Evolutionary conservation across 1,140 invertebrate genomes (phyloP), one percentile per base, ranked within the genome.

Genomic region (Drosophila truncata): DNA sequence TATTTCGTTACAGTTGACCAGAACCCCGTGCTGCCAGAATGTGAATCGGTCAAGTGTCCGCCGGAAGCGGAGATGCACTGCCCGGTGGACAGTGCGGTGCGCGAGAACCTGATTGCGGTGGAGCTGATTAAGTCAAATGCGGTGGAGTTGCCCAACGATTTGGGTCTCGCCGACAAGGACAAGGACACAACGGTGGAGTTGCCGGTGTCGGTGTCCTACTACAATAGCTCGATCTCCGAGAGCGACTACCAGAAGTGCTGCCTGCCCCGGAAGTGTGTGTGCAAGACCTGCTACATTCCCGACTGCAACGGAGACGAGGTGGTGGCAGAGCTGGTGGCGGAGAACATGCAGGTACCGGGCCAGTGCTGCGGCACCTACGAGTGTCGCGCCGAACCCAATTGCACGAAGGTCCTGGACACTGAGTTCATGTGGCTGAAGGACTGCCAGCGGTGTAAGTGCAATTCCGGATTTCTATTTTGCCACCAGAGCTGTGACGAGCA

Each of bases 251-350:
- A 74, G 3, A 67, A 78, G 58, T 92, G 91, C 54, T 92, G 91
- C 50, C 65, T 92, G 37, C 33, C 70, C 14, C 70, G 82, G 54
- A 92, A 92, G 55, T 92, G 91, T 41, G 37, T 91, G 37, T 92
- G 91, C 75, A 87, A 82, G 18, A 87, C 82, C 1, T 92, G 91
- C 58, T 76, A 85, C 49, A 91, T 92, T 42, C 91, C 74, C 14
- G 80, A 80, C 60, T 92, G 91, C 57, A 42, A 79, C 0, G 27
- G 50, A 8, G 66, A 52, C 8, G 71, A 91, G 39, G 83, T 92
- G 9, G 75, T 85, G 29, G 59, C 91, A 8, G 91, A 92, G 27
- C 31, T 91, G 27, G 10, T 52, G 55, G 77, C 91, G 11, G 91
- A 92, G 62, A 52, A 73, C 0, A 85, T 78, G 61, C 71, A 92